phyloP scores from a whole-genome alignment of 1,140 invertebrate species.

The Tachypleus tridentatus region DNA sequence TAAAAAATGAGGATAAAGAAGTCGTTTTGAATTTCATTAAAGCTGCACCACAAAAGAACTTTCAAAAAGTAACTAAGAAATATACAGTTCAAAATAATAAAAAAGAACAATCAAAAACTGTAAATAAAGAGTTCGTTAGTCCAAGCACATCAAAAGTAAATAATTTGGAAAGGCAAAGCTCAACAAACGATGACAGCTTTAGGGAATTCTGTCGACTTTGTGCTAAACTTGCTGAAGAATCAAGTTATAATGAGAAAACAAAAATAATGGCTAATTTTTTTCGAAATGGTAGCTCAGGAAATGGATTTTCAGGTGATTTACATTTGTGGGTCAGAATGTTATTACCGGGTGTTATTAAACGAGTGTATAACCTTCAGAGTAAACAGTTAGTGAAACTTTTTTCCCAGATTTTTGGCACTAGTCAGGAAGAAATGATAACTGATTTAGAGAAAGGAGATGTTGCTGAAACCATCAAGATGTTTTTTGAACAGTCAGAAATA shows the following conservation, averaged over 20 bases:
- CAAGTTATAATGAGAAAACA: conserved; percentile 72
- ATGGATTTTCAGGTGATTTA: conserved; percentile 61
- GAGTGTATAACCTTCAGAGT: conserved; percentile 82
- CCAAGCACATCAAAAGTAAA: no score
- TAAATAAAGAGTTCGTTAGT: no score
- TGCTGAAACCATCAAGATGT: conserved; percentile 68
- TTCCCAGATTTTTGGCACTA: conserved; percentile 57
- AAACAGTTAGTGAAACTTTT: conserved; percentile 84
- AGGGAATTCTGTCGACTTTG: conserved; percentile 64
- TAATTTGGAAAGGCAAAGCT: no score
- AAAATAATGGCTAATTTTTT: conserved; percentile 56
- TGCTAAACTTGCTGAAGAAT: conserved; percentile 51
- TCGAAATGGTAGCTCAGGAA: conserved; percentile 46
- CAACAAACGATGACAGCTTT: conserved; percentile 54
- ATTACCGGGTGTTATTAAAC: conserved; percentile 65
- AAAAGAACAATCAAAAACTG: no score
- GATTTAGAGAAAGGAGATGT: conserved; percentile 80
- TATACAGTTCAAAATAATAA: no score
- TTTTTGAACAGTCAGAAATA: conserved; percentile 54
- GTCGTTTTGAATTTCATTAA: conserved; percentile 42
- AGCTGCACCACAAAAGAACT: conserved; percentile 24
- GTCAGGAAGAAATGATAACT: conserved; percentile 67
- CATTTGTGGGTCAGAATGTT: conserved; percentile 70
- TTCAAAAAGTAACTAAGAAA: no score
- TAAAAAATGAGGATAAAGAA: conserved; percentile 53